phyloP scores from a whole-genome alignment of 2,113 vertebrate species.

The Gymnobelideus leadbeateri region DNA sequence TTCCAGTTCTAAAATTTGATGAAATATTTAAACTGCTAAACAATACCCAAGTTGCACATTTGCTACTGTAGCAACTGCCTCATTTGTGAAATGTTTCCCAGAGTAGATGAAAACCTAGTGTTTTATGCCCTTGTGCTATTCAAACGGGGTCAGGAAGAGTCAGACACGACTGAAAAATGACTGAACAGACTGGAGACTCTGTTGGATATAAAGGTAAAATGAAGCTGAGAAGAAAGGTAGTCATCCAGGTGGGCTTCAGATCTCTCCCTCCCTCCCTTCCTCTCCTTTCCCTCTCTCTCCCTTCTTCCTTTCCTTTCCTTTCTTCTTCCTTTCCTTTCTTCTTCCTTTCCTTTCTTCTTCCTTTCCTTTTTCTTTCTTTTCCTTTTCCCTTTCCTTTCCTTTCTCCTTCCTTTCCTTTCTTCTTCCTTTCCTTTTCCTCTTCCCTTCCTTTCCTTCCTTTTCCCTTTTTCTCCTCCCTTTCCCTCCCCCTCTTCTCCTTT shows the following conservation, averaged over 20 bases:
- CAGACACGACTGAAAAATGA: not conserved
- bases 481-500: too few relatives aligned
- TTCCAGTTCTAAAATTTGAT: not conserved
- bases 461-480: too few relatives aligned
- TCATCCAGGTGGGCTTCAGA: not conserved
- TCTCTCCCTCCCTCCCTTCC: not conserved
- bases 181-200: not conserved
- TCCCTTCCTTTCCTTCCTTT: fast-evolving
- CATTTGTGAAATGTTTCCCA: constrained; percentile 58
- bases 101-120: not conserved
- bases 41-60: constrained; percentile 47
- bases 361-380: too few relatives aligned
- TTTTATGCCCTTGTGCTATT: not conserved
- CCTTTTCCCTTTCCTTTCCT: fast-evolving
- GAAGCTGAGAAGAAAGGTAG: constrained; percentile 14
- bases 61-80: constrained; percentile 44
- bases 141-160: not conserved
- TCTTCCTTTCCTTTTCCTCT: fast-evolving
- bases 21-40: constrained; percentile 45
- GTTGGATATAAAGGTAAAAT: not conserved
- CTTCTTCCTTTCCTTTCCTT: too few relatives aligned
- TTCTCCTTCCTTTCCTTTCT: not conserved
- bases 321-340: too few relatives aligned
- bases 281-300: too few relatives aligned
- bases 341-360: fast-evolving